Conservation (phyloP, 2,797 vertebrate species). For the Pygocentrus nattereri region DNA sequence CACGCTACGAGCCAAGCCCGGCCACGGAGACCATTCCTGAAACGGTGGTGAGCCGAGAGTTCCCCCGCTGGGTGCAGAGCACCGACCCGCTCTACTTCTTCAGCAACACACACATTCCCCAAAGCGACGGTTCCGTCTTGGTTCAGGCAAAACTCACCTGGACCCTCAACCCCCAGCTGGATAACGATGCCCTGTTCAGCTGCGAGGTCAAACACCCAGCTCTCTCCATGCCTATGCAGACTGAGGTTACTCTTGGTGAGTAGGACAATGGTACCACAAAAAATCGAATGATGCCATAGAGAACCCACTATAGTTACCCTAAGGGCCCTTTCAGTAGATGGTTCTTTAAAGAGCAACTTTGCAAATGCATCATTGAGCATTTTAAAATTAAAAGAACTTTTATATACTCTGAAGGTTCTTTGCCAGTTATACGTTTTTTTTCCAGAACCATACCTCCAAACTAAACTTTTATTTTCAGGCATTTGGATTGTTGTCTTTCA, state of each 20-base stretch:
- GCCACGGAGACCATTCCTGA: conserved; percentile 91
- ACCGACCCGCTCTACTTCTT: conserved; percentile 92
- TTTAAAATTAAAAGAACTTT: no score
- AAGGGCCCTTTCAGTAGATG: no score
- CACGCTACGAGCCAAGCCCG: conserved; percentile 77
- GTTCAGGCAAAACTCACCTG: conserved; percentile 94
- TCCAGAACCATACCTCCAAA: no score
- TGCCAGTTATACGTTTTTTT: not conserved
- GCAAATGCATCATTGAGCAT: no score
- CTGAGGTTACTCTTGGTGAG: conserved; percentile 94
- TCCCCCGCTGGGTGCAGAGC: conserved; percentile 95
- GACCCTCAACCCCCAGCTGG: conserved; percentile 98
- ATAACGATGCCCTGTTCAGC: conserved; percentile 97
- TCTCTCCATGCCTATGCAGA: conserved; percentile 98
- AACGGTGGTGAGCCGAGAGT: conserved; percentile 96
- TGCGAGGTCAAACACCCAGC: conserved; percentile 98
- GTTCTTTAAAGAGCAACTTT: no score
- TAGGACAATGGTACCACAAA: not conserved
- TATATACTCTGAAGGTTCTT: no score
- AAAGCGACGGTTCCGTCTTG: conserved; percentile 93
- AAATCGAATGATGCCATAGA: not conserved
- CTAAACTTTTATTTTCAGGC: not conserved
- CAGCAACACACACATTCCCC: conserved; percentile 87
- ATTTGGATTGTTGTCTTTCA: not conserved
- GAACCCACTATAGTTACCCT: not conserved